Percentiles rank a stretch among this genome's conserved stretches.
Conservation (phyloP, 2,888 invertebrate species). For the Cataglyphis rosenhaueri region DNA sequence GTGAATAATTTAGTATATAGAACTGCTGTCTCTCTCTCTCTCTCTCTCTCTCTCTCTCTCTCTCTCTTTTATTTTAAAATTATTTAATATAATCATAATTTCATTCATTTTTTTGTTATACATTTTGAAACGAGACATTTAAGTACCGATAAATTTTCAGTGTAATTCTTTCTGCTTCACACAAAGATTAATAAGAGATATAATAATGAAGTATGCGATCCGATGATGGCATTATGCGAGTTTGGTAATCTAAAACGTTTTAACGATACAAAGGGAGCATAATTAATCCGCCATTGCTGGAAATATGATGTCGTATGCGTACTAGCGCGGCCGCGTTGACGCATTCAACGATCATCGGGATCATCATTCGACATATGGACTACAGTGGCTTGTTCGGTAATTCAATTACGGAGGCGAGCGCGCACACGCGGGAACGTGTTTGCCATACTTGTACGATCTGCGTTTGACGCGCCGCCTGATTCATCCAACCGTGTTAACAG, state of each 20-base stretch:
- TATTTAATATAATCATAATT: background rate
- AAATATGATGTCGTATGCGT: slow-evolving; percentile 65
- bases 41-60: too few species aligned
- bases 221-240: background rate
- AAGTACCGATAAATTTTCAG: background rate
- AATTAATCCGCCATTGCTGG: slow-evolving; percentile 60
- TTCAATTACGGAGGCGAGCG: slow-evolving; percentile 66
- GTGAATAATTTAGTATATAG: background rate
- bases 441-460: slow-evolving; percentile 81
- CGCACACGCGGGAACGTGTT: slow-evolving; percentile 69
- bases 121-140: background rate
- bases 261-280: slow-evolving; percentile 25
- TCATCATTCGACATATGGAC: slow-evolving; percentile 77
- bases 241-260: background rate
- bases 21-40: background rate
- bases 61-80: background rate
- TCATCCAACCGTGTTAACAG: slow-evolving; percentile 79
- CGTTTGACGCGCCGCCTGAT: slow-evolving; percentile 81
- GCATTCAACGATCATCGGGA: slow-evolving; percentile 70
- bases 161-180: background rate
- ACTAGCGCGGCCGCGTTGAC: slow-evolving; percentile 40
- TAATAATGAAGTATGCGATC: background rate
- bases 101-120: background rate
- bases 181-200: background rate
- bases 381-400: slow-evolving; percentile 72